Percentiles rank a stretch among this genome's conserved stretches.
Conservation (phyloP, 2,888 invertebrate species). For the Ectobius pallidus region DNA sequence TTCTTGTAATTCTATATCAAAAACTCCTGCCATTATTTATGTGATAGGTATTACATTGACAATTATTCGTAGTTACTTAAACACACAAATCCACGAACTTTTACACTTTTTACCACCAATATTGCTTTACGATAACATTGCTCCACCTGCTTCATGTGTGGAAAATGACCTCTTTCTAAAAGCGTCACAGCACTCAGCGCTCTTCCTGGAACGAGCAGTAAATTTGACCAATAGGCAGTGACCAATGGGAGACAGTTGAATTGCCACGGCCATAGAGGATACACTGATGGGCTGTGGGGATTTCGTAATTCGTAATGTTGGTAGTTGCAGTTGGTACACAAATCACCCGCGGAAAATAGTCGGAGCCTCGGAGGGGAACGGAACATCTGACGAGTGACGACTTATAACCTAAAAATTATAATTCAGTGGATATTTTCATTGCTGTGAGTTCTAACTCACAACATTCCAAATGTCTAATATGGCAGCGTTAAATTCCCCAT, state of each 20-base stretch:
- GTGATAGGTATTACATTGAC: constrained; percentile 28
- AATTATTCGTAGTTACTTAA: background rate
- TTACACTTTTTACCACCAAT: constrained; percentile 19
- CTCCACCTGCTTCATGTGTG: constrained; percentile 43
- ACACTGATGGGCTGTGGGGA: too few species aligned
- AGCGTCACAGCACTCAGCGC: background rate
- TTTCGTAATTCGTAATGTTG: too few species aligned
- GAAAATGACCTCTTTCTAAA: constrained; percentile 33
- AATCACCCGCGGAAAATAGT: too few species aligned
- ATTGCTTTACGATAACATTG: constrained; percentile 28
- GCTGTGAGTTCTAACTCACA: too few species aligned
- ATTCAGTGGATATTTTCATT: too few species aligned
- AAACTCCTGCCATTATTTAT: constrained; percentile 78
- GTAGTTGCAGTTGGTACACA: too few species aligned
- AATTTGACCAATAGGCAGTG: background rate
- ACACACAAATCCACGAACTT: background rate
- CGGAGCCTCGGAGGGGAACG: too few species aligned
- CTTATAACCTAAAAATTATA: too few species aligned
- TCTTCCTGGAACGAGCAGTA: background rate
- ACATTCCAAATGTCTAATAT: background rate
- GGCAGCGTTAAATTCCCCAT: background rate
- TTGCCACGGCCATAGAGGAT: too few species aligned
- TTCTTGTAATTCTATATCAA: constrained; percentile 89
- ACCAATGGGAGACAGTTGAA: too few species aligned
- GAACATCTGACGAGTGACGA: too few species aligned